Evolutionary conservation across 2,888 invertebrate species (phyloP).

Genomic region (Noctua comes): DNA sequence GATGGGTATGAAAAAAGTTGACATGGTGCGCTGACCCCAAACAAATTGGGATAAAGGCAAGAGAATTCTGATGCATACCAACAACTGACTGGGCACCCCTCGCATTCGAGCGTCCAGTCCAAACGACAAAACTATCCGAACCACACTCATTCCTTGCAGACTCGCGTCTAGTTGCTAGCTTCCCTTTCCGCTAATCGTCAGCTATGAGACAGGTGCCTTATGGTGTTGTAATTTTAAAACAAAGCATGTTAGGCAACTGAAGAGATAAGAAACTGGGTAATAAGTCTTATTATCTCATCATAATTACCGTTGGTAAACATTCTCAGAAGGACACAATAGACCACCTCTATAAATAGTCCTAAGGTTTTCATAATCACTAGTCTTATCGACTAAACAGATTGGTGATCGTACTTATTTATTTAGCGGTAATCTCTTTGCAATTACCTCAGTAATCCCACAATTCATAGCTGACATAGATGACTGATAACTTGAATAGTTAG

Average conservation of each 20-base stretch:
- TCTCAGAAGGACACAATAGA: slow-evolving; percentile 3
- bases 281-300: slow-evolving; percentile 17
- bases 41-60: background rate
- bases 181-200: background rate
- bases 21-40: background rate
- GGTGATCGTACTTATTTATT: background rate
- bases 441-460: background rate
- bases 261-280: slow-evolving; percentile 37
- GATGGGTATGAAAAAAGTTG: background rate
- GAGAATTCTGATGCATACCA: background rate
- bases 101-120: background rate
- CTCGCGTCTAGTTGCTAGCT: background rate
- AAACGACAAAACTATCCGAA: background rate
- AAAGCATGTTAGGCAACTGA: slow-evolving; percentile 37
- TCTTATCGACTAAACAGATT: background rate
- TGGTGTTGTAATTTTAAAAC: slow-evolving; percentile 47
- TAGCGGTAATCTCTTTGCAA: background rate
- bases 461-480: background rate
- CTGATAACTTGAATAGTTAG: background rate
- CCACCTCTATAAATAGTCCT: background rate
- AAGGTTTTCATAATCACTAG: background rate
- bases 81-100: background rate
- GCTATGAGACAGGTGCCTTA: background rate
- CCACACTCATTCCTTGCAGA: background rate
- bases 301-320: slow-evolving; percentile 14